Percentiles rank a stretch among this genome's conserved stretches.
phyloP scores from a whole-genome alignment of 2,113 vertebrate species.

The Strigops habroptila region DNA sequence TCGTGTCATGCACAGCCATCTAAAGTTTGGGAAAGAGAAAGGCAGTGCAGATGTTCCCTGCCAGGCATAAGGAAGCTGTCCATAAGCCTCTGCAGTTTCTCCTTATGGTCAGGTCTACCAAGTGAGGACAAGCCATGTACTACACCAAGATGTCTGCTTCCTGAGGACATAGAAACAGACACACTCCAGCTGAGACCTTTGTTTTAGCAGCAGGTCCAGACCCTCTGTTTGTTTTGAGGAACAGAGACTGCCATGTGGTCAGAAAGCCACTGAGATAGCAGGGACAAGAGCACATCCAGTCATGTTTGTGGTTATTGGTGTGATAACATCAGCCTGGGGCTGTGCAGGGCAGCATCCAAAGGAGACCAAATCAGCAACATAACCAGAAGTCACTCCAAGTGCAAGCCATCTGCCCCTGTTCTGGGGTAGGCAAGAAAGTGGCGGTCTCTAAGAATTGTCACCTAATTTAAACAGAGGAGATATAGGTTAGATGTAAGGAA shows the following conservation, averaged over 20 bases:
- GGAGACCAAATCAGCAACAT: not conserved
- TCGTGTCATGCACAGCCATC: not conserved
- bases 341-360: not conserved
- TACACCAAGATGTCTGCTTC: not conserved
- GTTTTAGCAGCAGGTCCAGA: not conserved
- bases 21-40: not conserved
- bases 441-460: not conserved
- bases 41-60: not conserved
- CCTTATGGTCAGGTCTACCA: not conserved
- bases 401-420: not conserved
- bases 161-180: not conserved
- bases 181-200: not conserved
- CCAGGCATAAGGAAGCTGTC: not conserved
- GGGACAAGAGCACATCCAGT: not conserved
- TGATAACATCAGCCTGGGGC: not conserved
- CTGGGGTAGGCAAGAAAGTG: not conserved
- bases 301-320: not conserved
- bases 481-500: not conserved
- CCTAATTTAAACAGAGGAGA: not conserved
- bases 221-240: not conserved
- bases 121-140: not conserved
- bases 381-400: not conserved
- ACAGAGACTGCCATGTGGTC: not conserved
- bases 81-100: not conserved
- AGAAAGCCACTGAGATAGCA: not conserved